These are phyloP conservation scores for Drosophila rufa DNA, from an alignment of 1,140 invertebrate species.

Conservation along the genomic window DNA sequence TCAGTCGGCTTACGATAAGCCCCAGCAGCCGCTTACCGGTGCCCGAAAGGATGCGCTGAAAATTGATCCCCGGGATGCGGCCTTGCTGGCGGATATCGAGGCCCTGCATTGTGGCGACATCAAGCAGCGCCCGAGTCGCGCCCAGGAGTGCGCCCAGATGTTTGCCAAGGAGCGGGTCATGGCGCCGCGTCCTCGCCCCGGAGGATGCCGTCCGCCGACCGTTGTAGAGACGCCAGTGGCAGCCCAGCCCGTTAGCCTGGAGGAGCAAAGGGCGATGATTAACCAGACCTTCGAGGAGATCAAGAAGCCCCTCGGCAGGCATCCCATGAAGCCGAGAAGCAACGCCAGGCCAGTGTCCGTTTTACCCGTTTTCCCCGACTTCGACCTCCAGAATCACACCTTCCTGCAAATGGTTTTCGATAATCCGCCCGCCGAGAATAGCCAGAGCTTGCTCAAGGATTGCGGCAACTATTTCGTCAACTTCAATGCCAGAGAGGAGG, in stretches of 20 bases:
- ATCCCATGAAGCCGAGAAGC: slow-evolving; percentile 43
- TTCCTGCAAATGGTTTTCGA: slow-evolving; percentile 47
- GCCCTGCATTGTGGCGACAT: slow-evolving; percentile 3
- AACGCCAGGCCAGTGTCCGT: slow-evolving; percentile 22
- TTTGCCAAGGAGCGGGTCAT: slow-evolving; percentile 31
- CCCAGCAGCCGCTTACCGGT: background rate
- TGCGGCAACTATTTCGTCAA: slow-evolving; percentile 47
- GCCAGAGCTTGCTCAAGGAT: slow-evolving; percentile 40
- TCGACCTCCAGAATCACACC: background rate
- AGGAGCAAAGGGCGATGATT: slow-evolving; percentile 38
- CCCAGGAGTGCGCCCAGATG: slow-evolving; percentile 37
- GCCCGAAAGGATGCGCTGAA: background rate
- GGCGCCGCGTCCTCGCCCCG: slow-evolving; percentile 10
- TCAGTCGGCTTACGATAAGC: slow-evolving; percentile 8
- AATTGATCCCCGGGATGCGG: slow-evolving; percentile 38
- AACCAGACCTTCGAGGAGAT: slow-evolving; percentile 47
- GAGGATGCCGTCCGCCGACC: background rate
- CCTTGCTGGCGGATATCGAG: slow-evolving; percentile 34
- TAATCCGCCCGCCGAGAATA: slow-evolving; percentile 17
- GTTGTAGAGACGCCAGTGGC: background rate
- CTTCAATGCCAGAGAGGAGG: slow-evolving; percentile 14
- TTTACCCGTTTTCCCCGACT: slow-evolving; percentile 49
- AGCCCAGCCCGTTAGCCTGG: slow-evolving; percentile 10
- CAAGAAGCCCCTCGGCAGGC: slow-evolving; percentile 9
- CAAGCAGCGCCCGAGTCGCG: slow-evolving; percentile 13